phyloP scores from a whole-genome alignment of 2,797 vertebrate species.

The Sandelia bainsii region DNA sequence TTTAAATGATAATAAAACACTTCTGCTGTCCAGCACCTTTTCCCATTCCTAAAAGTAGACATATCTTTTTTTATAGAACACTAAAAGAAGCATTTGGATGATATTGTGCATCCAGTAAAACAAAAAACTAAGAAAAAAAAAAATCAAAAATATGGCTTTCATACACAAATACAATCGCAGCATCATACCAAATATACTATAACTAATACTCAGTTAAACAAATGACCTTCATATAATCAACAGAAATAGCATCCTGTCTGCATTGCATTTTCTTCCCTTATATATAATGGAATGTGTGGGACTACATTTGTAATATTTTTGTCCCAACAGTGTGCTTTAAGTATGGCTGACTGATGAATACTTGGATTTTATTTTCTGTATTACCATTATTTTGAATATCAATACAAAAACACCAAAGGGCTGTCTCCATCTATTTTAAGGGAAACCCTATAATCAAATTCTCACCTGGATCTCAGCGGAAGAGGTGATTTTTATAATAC shows the following conservation, averaged over 20 bases:
- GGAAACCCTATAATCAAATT: conserved; percentile 55
- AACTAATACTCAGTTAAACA: conserved; percentile 73
- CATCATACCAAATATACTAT: conserved; percentile 72
- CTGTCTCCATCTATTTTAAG: conserved; percentile 54
- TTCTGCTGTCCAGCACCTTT: conserved; percentile 61
- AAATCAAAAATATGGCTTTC: conserved; percentile 80
- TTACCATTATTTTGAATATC: conserved; percentile 60
- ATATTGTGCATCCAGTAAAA: conserved; percentile 59
- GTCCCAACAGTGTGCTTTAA: conserved; percentile 83
- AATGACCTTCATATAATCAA: conserved; percentile 53
- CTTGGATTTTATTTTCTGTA: conserved; percentile 20
- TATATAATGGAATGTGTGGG: conserved; percentile 81
- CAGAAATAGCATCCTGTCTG: conserved; percentile 62
- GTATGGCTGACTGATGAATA: conserved; percentile 74
- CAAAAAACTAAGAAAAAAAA: conserved; percentile 30
- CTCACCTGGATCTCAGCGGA: conserved; percentile 56
- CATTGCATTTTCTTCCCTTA: conserved; percentile 77
- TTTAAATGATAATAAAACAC: conserved; percentile 64
- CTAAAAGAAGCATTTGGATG: conserved; percentile 50
- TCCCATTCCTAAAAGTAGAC: conserved; percentile 53
- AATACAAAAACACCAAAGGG: conserved; percentile 75
- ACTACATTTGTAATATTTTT: conserved; percentile 68
- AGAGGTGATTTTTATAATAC: conserved; percentile 70
- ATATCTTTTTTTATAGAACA: conserved; percentile 43
- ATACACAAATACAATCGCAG: conserved; percentile 73